Conservation (phyloP, 2,888 invertebrate genomes). For the Sceliomorpha sp. region DNA sequence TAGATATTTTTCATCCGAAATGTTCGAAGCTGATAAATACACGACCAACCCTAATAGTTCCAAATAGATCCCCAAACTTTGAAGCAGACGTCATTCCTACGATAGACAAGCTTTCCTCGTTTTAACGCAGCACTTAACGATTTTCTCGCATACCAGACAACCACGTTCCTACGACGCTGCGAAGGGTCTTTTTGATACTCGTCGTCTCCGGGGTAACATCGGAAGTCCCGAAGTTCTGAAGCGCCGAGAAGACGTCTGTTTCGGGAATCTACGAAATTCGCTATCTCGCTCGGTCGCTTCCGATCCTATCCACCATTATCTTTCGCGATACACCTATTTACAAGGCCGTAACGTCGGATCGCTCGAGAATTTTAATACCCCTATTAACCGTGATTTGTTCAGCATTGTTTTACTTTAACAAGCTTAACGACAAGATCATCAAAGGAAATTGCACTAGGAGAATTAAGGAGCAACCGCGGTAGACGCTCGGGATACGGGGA, state of each 20-base stretch:
- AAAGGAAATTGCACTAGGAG: slow-evolving; percentile 35
- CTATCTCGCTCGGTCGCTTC: slow-evolving; percentile 1
- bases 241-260: slow-evolving; percentile 16
- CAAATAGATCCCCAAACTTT: no score
- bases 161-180: slow-evolving; percentile 13
- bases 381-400: slow-evolving; percentile 57
- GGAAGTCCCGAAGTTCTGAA: slow-evolving; percentile 16
- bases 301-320: slow-evolving; percentile 1
- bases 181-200: slow-evolving; percentile 19
- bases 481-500: slow-evolving; percentile 2
- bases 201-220: background rate
- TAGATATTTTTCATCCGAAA: no score
- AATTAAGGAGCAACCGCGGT: slow-evolving; percentile 14
- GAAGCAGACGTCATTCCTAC: no score
- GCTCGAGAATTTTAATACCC: slow-evolving; percentile 41
- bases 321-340: slow-evolving; percentile 10
- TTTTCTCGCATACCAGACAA: slow-evolving; percentile 4
- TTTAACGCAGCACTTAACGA: slow-evolving; percentile 17
- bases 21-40: no score
- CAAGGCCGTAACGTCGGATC: slow-evolving; percentile 12
- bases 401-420: slow-evolving; percentile 54
- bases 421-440: slow-evolving; percentile 49
- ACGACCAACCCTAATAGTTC: no score
- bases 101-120: slow-evolving; percentile 25
- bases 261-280: slow-evolving; percentile 16